Percentiles rank a stretch among this genome's conserved stretches.
These are phyloP conservation scores for Pantherophis vulpinus DNA, from an alignment of 2,797 vertebrate genomes.

Conservation along the genomic window DNA sequence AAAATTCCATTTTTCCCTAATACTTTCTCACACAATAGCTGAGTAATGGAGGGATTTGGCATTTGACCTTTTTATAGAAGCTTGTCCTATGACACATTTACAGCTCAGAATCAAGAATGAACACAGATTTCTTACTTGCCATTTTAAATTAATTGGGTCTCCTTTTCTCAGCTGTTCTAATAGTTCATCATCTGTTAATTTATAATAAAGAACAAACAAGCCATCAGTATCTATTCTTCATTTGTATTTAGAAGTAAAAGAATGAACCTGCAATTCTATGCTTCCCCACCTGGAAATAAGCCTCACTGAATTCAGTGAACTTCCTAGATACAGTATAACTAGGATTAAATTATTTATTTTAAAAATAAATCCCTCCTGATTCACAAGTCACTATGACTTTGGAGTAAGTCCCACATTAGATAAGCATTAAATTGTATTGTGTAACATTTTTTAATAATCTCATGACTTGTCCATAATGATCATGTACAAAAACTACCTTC, in stretches of 20 bases:
- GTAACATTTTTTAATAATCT: constrained; percentile 61
- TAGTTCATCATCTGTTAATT: constrained; percentile 65
- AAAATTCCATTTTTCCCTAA: neutral
- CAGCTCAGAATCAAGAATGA: constrained; percentile 50
- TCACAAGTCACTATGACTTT: neutral
- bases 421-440: neutral
- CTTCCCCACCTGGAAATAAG: neutral
- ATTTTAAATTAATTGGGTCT: constrained; percentile 56
- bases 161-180: constrained; percentile 53
- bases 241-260: constrained; percentile 40
- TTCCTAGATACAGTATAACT: neutral
- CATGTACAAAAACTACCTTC: constrained; percentile 58
- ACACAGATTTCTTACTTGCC: constrained; percentile 49
- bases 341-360: neutral
- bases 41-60: constrained; percentile 23
- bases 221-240: constrained; percentile 61
- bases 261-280: neutral
- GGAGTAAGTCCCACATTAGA: neutral
- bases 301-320: neutral
- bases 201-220: constrained; percentile 55
- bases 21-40: neutral
- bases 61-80: constrained; percentile 49
- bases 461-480: constrained; percentile 63
- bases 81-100: constrained; percentile 47
- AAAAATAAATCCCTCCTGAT: neutral